These are phyloP conservation scores for Liodrosophila aerea DNA, from an alignment of 2,888 invertebrate genomes.

Conservation along the genomic window DNA sequence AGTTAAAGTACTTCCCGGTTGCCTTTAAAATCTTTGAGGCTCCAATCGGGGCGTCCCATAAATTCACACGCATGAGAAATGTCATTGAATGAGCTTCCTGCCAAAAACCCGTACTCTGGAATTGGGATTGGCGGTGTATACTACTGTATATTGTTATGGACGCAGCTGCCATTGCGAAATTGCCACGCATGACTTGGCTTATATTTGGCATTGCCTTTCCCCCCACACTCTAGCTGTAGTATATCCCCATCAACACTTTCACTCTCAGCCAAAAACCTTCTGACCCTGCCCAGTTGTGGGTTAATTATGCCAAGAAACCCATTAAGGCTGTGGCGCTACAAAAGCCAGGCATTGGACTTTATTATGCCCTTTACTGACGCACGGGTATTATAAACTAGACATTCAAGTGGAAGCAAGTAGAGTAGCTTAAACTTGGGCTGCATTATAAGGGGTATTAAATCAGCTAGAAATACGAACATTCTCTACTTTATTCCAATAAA, in stretches of 20 bases:
- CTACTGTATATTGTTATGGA: slow-evolving; percentile 61
- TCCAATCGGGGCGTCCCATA: slow-evolving; percentile 42
- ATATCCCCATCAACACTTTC: slow-evolving; percentile 59
- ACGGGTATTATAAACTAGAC: not conserved
- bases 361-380: slow-evolving; percentile 21
- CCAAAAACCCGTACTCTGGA: not conserved
- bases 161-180: slow-evolving; percentile 67
- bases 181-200: slow-evolving; percentile 69
- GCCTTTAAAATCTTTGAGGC: slow-evolving; percentile 37
- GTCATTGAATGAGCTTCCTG: slow-evolving; percentile 62
- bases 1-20: slow-evolving; percentile 59
- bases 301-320: slow-evolving; percentile 71
- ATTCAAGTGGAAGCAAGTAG: not conserved
- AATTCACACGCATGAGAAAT: slow-evolving; percentile 71
- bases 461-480: no score
- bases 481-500: no score
- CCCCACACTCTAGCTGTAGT: not conserved
- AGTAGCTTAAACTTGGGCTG: no score
- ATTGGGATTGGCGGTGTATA: no score
- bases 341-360: slow-evolving; percentile 47
- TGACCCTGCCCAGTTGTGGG: slow-evolving; percentile 45
- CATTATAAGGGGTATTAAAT: no score
- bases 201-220: slow-evolving; percentile 46
- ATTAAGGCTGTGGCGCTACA: slow-evolving; percentile 45
- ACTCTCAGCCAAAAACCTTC: slow-evolving; percentile 7